Evolutionary conservation across 2,888 invertebrate genomes (phyloP).

Genomic region (Druceiella hillmani): DNA sequence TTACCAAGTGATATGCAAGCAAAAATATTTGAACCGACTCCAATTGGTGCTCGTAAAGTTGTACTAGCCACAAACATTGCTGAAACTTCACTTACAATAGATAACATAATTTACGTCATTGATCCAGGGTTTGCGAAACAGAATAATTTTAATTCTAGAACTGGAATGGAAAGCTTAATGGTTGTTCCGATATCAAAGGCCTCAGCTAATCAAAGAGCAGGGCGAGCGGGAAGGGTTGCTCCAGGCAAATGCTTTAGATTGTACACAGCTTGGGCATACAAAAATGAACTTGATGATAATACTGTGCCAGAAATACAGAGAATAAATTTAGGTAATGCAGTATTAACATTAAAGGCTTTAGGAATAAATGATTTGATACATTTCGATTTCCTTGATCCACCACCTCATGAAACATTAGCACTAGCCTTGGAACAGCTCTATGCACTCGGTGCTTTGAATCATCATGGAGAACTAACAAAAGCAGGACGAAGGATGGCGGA

Average conservation of each 20-base stretch:
- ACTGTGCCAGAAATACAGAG: slow-evolving; percentile 98
- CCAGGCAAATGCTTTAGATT: slow-evolving; percentile 97
- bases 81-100: slow-evolving; percentile 97
- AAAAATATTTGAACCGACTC: slow-evolving; percentile 97
- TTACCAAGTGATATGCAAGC: slow-evolving; percentile 98
- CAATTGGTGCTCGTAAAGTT: slow-evolving; percentile 93
- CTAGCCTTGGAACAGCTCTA: slow-evolving; percentile 95
- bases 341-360: slow-evolving; percentile 90
- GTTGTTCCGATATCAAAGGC: slow-evolving; percentile 98
- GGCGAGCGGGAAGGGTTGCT: slow-evolving; percentile 91
- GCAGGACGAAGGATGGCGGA: slow-evolving; percentile 98
- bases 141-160: slow-evolving; percentile 95
- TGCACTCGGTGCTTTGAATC: slow-evolving; percentile 95
- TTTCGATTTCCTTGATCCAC: slow-evolving; percentile 98
- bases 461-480: slow-evolving; percentile 95
- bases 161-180: slow-evolving; percentile 97
- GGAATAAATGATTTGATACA: slow-evolving; percentile 97
- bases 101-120: slow-evolving; percentile 97
- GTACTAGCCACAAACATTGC: slow-evolving; percentile 98
- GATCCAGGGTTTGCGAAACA: slow-evolving; percentile 99
- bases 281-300: slow-evolving; percentile 96
- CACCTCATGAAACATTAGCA: slow-evolving; percentile 89
- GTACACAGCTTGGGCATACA: slow-evolving; percentile 98
- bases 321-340: slow-evolving; percentile 96
- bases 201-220: slow-evolving; percentile 96